Evolutionary conservation across 2,797 vertebrate species (phyloP).

Genomic region (Salmo trutta): DNA sequence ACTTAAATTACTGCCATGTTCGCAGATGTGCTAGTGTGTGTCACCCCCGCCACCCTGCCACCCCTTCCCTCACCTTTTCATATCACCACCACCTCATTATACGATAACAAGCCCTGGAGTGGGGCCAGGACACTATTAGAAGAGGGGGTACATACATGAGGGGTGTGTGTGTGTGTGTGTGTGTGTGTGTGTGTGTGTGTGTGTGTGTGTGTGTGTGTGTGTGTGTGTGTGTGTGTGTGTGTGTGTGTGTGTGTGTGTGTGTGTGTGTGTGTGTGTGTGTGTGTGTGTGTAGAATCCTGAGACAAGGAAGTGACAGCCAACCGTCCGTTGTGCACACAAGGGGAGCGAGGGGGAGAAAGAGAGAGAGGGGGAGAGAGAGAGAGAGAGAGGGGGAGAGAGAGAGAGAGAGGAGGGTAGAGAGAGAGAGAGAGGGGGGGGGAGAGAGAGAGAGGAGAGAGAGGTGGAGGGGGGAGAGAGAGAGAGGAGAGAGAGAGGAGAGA

Average conservation of each 20-base stretch:
- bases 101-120: not conserved
- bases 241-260: not conserved
- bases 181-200: slow-evolving; percentile 1
- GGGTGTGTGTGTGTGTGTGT: slow-evolving; percentile 1
- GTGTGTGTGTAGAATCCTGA: slow-evolving; percentile 8
- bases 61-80: not conserved
- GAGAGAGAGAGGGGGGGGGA: no score
- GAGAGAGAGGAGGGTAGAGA: no score
- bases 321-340: slow-evolving; percentile 57
- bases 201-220: not conserved
- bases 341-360: slow-evolving; percentile 6
- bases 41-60: not conserved
- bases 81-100: not conserved
- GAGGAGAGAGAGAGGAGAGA: no score
- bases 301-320: not conserved
- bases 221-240: not conserved
- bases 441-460: no score
- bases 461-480: no score
- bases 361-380: no score
- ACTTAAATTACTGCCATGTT: not conserved
- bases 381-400: no score
- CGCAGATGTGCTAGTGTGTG: not conserved
- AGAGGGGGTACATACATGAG: not conserved
- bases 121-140: not conserved
- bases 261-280: slow-evolving; percentile 2